phyloP scores from a whole-genome alignment of 2,888 invertebrate genomes.

The Ormyrus pomaceus region DNA sequence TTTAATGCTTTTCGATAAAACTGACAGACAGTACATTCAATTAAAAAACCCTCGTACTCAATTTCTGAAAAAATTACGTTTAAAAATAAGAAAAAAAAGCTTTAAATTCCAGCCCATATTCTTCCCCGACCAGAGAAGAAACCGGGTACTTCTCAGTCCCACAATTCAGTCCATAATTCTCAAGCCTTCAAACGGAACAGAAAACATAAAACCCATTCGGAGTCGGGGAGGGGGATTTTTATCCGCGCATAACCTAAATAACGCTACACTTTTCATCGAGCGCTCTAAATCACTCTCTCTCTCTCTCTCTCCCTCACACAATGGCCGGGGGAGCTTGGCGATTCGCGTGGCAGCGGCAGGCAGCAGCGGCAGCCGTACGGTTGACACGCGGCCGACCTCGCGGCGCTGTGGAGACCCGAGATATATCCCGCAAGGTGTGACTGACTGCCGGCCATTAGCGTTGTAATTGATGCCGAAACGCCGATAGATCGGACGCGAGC shows the following conservation, averaged over 20 bases:
- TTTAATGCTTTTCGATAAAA: too few species aligned
- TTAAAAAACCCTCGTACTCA: too few species aligned
- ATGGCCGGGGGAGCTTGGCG: background rate
- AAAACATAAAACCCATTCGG: background rate
- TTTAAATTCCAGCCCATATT: too few species aligned
- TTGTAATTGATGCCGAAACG: conserved; percentile 55
- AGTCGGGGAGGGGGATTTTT: background rate
- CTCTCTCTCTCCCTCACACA: background rate
- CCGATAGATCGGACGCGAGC: conserved; percentile 48
- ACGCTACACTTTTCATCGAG: conserved; percentile 47
- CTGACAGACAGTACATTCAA: too few species aligned
- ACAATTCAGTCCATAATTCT: too few species aligned
- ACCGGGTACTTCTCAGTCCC: too few species aligned
- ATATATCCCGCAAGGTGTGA: conserved; percentile 52
- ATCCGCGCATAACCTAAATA: background rate
- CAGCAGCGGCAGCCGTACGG: too few species aligned
- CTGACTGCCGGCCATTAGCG: conserved; percentile 54
- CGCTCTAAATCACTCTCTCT: conserved; percentile 51
- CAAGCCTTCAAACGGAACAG: too few species aligned
- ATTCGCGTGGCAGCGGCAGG: too few species aligned
- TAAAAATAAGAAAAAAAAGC: too few species aligned
- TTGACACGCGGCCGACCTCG: conserved; percentile 29
- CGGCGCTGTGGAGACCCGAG: conserved; percentile 18
- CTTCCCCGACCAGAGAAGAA: too few species aligned
- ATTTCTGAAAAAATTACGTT: too few species aligned